Percentiles rank a stretch among this genome's conserved stretches.
phyloP scores from a whole-genome alignment of 2,113 vertebrate species.

The Ornithorhynchus anatinus region DNA sequence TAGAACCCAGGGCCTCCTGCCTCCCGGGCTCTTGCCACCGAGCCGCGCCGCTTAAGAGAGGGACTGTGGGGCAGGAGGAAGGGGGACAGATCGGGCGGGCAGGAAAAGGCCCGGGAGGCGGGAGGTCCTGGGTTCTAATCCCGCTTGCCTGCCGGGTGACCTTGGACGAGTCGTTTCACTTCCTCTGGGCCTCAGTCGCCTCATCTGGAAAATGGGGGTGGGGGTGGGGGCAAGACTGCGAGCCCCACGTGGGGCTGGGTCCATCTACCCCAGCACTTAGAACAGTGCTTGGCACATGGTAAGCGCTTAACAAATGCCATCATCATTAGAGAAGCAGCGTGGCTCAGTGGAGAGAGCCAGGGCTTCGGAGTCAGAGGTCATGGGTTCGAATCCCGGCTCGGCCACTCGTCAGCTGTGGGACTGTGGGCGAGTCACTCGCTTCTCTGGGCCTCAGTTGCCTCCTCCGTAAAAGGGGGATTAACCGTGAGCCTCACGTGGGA shows the following conservation, averaged over 20 bases:
- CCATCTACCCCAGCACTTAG: slow-evolving; percentile 39
- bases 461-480: background rate
- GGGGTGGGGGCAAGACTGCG: background rate
- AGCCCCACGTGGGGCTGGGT: slow-evolving; percentile 19
- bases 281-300: too few relatives aligned
- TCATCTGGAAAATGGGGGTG: background rate
- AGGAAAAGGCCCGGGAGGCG: background rate
- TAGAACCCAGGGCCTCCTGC: too few relatives aligned
- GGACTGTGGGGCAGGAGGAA: background rate
- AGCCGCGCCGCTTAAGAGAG: too few relatives aligned
- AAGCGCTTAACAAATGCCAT: too few relatives aligned
- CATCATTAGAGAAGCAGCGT: too few relatives aligned
- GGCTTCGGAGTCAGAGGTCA: background rate
- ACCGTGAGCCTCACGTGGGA: too few relatives aligned
- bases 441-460: background rate
- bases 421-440: background rate
- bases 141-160: background rate
- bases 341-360: background rate
- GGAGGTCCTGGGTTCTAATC: background rate
- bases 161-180: background rate
- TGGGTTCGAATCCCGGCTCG: background rate
- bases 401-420: background rate
- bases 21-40: too few relatives aligned
- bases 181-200: background rate
- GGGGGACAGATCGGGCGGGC: background rate